Evolutionary conservation across 2,113 vertebrate species (phyloP), one percentile per base, ranked within the genome.

Genomic region (Silurus glanis): DNA sequence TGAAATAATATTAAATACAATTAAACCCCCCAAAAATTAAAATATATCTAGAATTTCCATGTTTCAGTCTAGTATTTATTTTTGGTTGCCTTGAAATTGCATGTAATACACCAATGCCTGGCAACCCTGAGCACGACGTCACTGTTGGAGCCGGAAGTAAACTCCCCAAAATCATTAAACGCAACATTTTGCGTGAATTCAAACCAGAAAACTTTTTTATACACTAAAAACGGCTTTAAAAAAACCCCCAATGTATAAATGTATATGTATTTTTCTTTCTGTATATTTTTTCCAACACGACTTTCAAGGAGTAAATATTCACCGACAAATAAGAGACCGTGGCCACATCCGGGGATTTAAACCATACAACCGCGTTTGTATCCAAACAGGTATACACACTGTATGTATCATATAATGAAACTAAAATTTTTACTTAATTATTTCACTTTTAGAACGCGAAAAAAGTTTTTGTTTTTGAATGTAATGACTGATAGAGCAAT

Each of bases 91-190:
- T 49, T 75, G 8, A 25, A 9, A 0, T 25, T 2, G 45, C 6
- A 8, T 4, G 6, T 16, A 17, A 7, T 5, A 3, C 4, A 1
- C 3, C 1, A 37, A 10, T 61, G 47, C 28, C 56, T 80, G 78
- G 78, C 78, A 80, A 80, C 78, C 56, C 9, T 7, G 0, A 23
- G 13, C 21, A 2, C 75, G 3, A 80, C 56, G 78, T 80, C 56
- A 80, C 9, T 61, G 4, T 28, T 61, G 28, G 9, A 61, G 78
- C 56, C 78, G 78, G 78, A 80, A 80, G 78, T 61, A 80, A 80
- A 61, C 56, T 61, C 78, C 78, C 78, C 37, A 37, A 80, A 21
- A 61, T 80, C 3, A 19, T 17, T 13, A 61, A 80, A 37, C 5
- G 14, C 12, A 61, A 1, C 37, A 14, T 9, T 19, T 23, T 61